Percentiles rank a stretch among this genome's conserved stretches.
Evolutionary conservation across 2,888 invertebrate genomes (phyloP).

Genomic region (Ormyrus thymus): DNA sequence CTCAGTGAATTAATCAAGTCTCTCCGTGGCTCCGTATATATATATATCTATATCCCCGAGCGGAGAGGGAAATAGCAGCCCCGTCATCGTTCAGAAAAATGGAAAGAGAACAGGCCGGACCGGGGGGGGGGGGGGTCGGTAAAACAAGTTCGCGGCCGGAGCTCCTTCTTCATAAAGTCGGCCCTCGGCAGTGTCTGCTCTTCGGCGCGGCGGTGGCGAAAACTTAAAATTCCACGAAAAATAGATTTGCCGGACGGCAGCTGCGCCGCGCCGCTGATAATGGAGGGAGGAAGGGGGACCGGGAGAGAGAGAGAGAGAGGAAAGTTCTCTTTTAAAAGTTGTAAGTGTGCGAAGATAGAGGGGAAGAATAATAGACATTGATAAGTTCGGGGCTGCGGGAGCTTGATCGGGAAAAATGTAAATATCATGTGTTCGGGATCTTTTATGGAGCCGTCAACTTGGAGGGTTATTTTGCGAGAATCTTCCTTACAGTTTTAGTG

Average conservation of each 20-base stretch:
- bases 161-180: constrained; percentile 12
- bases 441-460: too few species aligned
- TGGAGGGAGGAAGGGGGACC: neutral
- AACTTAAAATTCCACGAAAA: constrained; percentile 43
- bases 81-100: constrained; percentile 34
- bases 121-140: neutral
- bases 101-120: neutral
- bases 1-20: constrained; percentile 38
- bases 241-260: constrained; percentile 33
- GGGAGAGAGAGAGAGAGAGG: neutral
- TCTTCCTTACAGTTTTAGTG: too few species aligned
- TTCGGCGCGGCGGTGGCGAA: neutral
- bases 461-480: too few species aligned
- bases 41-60: neutral
- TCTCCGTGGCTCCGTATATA: neutral
- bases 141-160: constrained; percentile 19
- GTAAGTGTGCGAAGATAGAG: neutral
- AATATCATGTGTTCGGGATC: too few species aligned
- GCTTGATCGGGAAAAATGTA: constrained; percentile 2
- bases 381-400: constrained; percentile 13
- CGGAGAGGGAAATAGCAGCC: constrained; percentile 13
- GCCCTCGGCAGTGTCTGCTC: neutral
- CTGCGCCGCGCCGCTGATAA: neutral
- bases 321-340: neutral
- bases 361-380: constrained; percentile 44